A percentile compares a stretch with the other conserved stretches of the same genome.
Conservation (phyloP, 2,797 vertebrate genomes). For the Pseudochirops corinnae region DNA sequence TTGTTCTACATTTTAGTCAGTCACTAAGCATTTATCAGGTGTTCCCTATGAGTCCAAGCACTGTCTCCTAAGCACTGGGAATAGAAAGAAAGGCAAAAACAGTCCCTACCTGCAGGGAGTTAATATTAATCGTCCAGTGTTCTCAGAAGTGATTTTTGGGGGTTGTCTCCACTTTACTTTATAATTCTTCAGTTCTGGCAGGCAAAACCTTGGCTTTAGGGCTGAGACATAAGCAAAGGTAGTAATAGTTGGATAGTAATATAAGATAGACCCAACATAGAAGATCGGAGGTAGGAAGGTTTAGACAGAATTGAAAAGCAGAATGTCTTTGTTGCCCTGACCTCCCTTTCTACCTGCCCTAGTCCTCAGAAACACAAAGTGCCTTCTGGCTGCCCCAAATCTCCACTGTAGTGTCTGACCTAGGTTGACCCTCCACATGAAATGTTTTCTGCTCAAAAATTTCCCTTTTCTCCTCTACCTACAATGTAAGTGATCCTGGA, state of each 20-base stretch:
- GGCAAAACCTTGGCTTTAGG: background rate
- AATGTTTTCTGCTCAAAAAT: no score
- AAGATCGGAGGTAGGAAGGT: background rate
- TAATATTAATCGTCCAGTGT: background rate
- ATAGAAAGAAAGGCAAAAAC: background rate
- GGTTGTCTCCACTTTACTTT: background rate
- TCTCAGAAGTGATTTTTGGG: background rate
- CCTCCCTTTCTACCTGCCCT: background rate
- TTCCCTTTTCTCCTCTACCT: background rate
- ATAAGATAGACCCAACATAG: background rate
- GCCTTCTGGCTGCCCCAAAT: background rate
- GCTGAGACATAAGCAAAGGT: background rate
- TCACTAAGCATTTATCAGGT: background rate
- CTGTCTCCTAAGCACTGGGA: background rate
- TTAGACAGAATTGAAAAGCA: background rate
- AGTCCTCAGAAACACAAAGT: background rate
- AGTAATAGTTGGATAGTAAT: background rate
- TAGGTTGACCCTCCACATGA: background rate
- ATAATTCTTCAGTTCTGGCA: background rate
- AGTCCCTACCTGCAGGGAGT: background rate
- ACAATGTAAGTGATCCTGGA: background rate
- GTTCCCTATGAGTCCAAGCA: background rate
- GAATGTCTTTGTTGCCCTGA: background rate
- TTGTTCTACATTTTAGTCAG: slow-evolving; percentile 9
- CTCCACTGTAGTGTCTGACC: background rate